Conservation (phyloP, 30 jellyfish, hydroid and myxozoan species). For the Aurelia coerulea region DNA sequence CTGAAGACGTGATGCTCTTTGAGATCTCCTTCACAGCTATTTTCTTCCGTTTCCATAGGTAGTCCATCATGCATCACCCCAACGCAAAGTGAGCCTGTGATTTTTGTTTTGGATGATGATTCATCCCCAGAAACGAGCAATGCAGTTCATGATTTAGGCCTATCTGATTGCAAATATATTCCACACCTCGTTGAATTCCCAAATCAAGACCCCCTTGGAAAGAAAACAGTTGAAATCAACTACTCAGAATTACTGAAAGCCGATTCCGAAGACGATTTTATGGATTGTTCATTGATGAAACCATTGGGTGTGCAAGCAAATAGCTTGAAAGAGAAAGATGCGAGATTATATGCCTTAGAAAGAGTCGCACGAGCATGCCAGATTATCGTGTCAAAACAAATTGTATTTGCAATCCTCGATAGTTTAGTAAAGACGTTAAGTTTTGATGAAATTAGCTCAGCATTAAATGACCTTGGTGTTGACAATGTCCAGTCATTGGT, state of each 20-base stretch:
- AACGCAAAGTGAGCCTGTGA: conserved; percentile 12
- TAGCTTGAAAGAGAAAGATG: conserved; percentile 20
- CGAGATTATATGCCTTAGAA: conserved; percentile 51
- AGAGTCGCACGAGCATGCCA: conserved; percentile 16
- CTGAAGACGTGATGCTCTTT: too few relatives aligned
- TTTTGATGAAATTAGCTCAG: conserved; percentile 52
- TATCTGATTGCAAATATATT: conserved; percentile 56
- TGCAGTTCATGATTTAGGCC: conserved; percentile 41
- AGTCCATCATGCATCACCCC: not conserved
- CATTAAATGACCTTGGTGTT: conserved; percentile 73
- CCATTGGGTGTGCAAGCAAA: conserved; percentile 60
- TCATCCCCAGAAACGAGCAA: conserved; percentile 9
- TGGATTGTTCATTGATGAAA: not conserved
- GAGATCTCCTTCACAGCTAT: too few relatives aligned
- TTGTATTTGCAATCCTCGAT: conserved; percentile 51
- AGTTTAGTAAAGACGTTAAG: conserved; percentile 55
- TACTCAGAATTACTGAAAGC: not conserved
- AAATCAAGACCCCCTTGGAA: conserved; percentile 62
- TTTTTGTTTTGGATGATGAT: conserved; percentile 16
- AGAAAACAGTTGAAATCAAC: conserved; percentile 28
- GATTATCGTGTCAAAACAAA: conserved; percentile 34
- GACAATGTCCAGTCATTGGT: conserved; percentile 49
- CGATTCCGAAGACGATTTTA: conserved; percentile 2
- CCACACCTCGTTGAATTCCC: conserved; percentile 63
- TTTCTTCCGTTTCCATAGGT: conserved; percentile 9